Conservation (phyloP, 2,888 invertebrate genomes). For the Eudemis profundana region DNA sequence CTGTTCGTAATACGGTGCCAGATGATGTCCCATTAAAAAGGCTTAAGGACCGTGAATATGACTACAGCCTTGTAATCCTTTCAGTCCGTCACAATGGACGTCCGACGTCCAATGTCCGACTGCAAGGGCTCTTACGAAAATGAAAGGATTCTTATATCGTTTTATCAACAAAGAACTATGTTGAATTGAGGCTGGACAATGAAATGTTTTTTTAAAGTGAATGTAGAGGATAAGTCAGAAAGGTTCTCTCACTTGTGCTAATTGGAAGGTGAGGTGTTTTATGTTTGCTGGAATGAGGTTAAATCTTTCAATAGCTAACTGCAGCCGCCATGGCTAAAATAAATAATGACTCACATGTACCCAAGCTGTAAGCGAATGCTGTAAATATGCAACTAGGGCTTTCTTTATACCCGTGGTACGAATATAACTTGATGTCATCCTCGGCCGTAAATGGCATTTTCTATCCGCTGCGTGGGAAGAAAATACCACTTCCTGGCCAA, state of each 20-base stretch:
- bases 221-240: neutral
- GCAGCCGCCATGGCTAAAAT: too few relatives aligned
- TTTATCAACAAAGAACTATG: slow-evolving; percentile 23
- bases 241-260: neutral
- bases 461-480: too few relatives aligned
- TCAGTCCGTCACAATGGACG: slow-evolving; percentile 32
- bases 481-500: too few relatives aligned
- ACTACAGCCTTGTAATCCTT: slow-evolving; percentile 35
- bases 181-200: slow-evolving; percentile 22
- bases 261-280: neutral
- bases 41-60: slow-evolving; percentile 24
- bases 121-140: slow-evolving; percentile 29
- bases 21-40: slow-evolving; percentile 37
- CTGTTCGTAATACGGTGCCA: slow-evolving; percentile 6
- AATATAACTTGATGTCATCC: too few relatives aligned
- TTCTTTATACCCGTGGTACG: too few relatives aligned
- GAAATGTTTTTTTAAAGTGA: neutral
- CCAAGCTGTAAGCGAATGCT: too few relatives aligned
- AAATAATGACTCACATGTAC: too few relatives aligned
- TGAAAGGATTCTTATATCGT: slow-evolving; percentile 32
- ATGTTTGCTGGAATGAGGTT: too few relatives aligned
- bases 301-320: too few relatives aligned
- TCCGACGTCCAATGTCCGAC: slow-evolving; percentile 3
- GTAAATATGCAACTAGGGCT: too few relatives aligned
- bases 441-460: too few relatives aligned